Evolutionary conservation across 2,113 vertebrate species (phyloP).

Genomic region (Phocoena sinus): DNA sequence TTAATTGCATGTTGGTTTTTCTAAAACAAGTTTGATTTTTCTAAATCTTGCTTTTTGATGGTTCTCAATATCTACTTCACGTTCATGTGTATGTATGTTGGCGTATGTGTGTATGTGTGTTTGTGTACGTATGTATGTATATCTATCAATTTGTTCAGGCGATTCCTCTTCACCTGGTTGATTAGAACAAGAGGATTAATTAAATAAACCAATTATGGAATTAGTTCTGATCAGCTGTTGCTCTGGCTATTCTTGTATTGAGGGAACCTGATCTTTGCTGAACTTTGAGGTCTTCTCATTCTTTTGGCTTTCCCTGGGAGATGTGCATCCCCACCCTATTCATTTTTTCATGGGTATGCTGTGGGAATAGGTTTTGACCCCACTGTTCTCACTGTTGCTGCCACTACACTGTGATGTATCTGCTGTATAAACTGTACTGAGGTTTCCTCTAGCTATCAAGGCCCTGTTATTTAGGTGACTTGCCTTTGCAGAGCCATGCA

Average conservation of each 20-base stretch:
- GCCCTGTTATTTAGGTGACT: not conserved
- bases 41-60: not conserved
- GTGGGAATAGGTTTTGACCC: not conserved
- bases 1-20: not conserved
- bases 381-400: not conserved
- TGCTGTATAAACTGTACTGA: not conserved
- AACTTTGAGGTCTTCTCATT: not conserved
- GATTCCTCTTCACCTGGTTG: not conserved
- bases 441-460: not conserved
- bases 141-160: not conserved
- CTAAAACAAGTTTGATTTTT: conserved; percentile 15
- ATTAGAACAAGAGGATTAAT: not conserved
- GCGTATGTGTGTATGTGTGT: not conserved
- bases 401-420: no score
- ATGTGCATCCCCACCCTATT: not conserved
- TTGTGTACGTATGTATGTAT: not conserved
- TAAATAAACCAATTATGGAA: not conserved
- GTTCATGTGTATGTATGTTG: not conserved
- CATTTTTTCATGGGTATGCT: not conserved
- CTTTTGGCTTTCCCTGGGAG: not conserved
- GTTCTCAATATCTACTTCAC: not conserved
- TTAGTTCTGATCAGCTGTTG: not conserved
- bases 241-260: not conserved
- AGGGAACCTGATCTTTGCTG: not conserved
- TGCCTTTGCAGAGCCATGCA: not conserved